Evolutionary conservation across 2,888 invertebrate species (phyloP).

Genomic region (Chrysina gloriosa): DNA sequence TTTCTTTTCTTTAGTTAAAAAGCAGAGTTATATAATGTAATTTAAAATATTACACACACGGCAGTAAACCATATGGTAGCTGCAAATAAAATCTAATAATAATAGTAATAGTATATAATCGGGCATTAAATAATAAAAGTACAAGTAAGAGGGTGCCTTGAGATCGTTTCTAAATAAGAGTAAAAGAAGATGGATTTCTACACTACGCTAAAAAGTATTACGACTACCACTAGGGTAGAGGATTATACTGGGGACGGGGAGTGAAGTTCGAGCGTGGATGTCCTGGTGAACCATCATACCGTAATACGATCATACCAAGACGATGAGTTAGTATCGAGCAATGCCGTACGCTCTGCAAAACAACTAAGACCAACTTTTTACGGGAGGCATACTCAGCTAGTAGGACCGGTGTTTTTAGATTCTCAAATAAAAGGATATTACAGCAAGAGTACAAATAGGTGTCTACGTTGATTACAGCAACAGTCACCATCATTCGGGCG

Average conservation of each 20-base stretch:
- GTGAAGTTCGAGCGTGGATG: conserved; percentile 18
- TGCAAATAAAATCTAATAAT: conserved; percentile 44
- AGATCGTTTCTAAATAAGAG: conserved; percentile 31
- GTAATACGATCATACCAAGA: conserved; percentile 45
- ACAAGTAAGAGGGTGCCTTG: conserved; percentile 32
- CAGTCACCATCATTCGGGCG: conserved; percentile 58
- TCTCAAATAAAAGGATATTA: conserved; percentile 27
- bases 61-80: conserved; percentile 57
- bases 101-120: conserved; percentile 29
- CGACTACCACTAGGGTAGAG: conserved; percentile 48
- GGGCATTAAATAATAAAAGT: conserved; percentile 41
- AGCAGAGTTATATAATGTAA: conserved; percentile 53
- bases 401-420: conserved; percentile 46
- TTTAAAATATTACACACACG: conserved; percentile 63
- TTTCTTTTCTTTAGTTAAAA: conserved; percentile 51
- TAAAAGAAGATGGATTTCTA: conserved; percentile 36
- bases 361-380: conserved; percentile 58
- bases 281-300: conserved; percentile 46
- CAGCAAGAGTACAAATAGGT: conserved; percentile 24
- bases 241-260: conserved; percentile 32
- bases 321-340: conserved; percentile 47
- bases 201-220: conserved; percentile 45
- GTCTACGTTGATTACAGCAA: conserved; percentile 52
- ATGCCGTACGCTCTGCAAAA: conserved; percentile 55
- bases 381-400: conserved; percentile 58